phyloP scores from a whole-genome alignment of 2,888 invertebrate species.

The Shargacucullia verbasci region DNA sequence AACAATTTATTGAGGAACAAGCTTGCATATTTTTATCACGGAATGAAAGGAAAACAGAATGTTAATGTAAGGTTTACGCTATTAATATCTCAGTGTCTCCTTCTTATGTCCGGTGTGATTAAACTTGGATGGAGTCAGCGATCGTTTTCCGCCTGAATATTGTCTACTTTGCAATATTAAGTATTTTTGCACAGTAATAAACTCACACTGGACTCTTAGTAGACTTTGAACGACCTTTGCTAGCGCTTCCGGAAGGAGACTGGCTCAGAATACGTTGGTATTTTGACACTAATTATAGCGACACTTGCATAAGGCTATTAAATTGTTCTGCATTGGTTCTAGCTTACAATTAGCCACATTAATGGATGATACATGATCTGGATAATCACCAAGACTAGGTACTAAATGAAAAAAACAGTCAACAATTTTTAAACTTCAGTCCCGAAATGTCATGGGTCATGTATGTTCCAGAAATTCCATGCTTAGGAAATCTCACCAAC shows the following conservation, averaged over 20 bases:
- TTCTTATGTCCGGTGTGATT: slow-evolving; percentile 41
- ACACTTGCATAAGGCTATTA: slow-evolving; percentile 13
- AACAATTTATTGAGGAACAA: slow-evolving; percentile 34
- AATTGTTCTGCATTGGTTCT: not conserved
- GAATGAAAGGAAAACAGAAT: slow-evolving; percentile 39
- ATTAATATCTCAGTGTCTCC: slow-evolving; percentile 33
- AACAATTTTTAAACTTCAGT: too few species aligned
- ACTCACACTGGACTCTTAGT: too few species aligned
- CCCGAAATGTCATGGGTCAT: too few species aligned
- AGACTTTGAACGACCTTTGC: slow-evolving; percentile 34
- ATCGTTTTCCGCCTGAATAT: slow-evolving; percentile 12
- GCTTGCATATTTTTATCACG: slow-evolving; percentile 33
- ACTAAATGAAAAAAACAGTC: too few species aligned
- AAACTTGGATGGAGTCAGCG: slow-evolving; percentile 19
- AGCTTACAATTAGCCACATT: not conserved
- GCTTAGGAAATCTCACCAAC: too few species aligned
- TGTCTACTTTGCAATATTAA: not conserved
- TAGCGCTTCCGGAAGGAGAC: slow-evolving; percentile 23
- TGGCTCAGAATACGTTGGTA: slow-evolving; percentile 34
- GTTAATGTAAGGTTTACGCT: slow-evolving; percentile 12
- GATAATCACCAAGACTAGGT: too few species aligned
- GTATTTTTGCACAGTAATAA: too few species aligned
- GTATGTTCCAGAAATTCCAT: too few species aligned
- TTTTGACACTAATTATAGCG: slow-evolving; percentile 36
- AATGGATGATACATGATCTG: too few species aligned